Percentiles rank a stretch among this genome's conserved stretches.
These are phyloP conservation scores for Sinopyrophorus schimmeli DNA, from an alignment of 2,888 invertebrate genomes.

Conservation along the genomic window DNA sequence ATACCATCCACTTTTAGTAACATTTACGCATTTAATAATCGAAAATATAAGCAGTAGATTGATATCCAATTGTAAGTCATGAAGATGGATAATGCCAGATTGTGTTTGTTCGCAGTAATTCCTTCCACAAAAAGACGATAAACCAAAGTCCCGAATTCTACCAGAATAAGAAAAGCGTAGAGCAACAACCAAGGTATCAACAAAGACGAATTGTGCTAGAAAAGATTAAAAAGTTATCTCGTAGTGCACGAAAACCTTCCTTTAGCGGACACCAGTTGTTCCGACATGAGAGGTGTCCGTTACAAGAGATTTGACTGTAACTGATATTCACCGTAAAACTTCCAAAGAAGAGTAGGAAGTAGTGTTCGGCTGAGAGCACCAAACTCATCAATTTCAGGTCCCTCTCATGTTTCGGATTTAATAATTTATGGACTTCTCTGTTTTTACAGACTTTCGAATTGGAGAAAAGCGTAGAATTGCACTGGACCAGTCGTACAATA, in stretches of 20 bases:
- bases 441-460: slow-evolving; percentile 44
- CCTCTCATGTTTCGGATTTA: slow-evolving; percentile 47
- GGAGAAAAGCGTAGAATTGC: slow-evolving; percentile 47
- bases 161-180: slow-evolving; percentile 47
- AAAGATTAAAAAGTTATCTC: slow-evolving; percentile 20
- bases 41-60: slow-evolving; percentile 49
- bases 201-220: slow-evolving; percentile 48
- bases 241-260: no score
- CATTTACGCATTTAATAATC: background rate
- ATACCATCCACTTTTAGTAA: background rate
- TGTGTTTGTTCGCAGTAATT: slow-evolving; percentile 43
- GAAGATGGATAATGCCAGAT: slow-evolving; percentile 46
- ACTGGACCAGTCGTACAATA: slow-evolving; percentile 46
- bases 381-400: slow-evolving; percentile 51
- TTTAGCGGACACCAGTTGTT: no score
- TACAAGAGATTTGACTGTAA: background rate
- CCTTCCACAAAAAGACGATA: slow-evolving; percentile 43
- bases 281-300: no score
- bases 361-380: slow-evolving; percentile 50
- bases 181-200: slow-evolving; percentile 49
- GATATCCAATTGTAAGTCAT: slow-evolving; percentile 51
- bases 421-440: slow-evolving; percentile 41
- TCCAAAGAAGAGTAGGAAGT: slow-evolving; percentile 47
- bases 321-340: slow-evolving; percentile 47
- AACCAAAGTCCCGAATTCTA: slow-evolving; percentile 46